Conservation (phyloP, 2,113 vertebrate genomes). For the Accipiter cooperii region DNA sequence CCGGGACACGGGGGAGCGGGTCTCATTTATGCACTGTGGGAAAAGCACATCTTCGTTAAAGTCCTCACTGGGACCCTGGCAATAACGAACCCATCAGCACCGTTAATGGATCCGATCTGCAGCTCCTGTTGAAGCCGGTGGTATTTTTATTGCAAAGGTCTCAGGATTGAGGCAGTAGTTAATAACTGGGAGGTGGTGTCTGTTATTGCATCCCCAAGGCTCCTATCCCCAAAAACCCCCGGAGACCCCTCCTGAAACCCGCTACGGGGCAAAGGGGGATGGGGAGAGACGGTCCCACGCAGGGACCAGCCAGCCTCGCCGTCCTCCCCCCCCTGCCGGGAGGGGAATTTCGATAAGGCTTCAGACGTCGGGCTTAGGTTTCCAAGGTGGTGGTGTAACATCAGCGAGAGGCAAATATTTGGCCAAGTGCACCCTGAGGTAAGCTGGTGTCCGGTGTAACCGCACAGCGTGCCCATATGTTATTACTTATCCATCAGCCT, state of each 20-base stretch:
- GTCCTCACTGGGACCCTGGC: not conserved
- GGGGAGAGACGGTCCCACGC: not conserved
- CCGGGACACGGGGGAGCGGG: not conserved
- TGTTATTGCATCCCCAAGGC: not conserved
- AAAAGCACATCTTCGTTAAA: accelerated
- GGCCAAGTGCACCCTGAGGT: constrained; percentile 1
- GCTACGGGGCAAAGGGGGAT: accelerated
- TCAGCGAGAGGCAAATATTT: constrained; percentile 40
- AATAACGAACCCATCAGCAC: not conserved
- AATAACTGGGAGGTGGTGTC: not conserved
- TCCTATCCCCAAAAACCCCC: not conserved
- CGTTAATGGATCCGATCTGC: not conserved
- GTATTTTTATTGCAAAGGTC: not conserved
- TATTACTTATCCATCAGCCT: constrained; percentile 43
- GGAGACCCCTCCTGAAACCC: not conserved
- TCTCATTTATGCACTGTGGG: not conserved
- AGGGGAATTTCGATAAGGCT: not conserved
- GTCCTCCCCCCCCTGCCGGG: accelerated
- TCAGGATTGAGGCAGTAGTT: not conserved
- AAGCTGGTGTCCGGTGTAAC: constrained; percentile 6
- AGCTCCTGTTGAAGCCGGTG: not conserved
- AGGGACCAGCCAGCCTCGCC: not conserved
- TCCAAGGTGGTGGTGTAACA: constrained; percentile 22
- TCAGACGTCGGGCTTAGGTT: not conserved
- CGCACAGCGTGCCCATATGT: constrained; percentile 3